Evolutionary conservation across 2,888 invertebrate genomes (phyloP), one percentile per base, ranked within the genome.

Genomic region (Villa cingulata): DNA sequence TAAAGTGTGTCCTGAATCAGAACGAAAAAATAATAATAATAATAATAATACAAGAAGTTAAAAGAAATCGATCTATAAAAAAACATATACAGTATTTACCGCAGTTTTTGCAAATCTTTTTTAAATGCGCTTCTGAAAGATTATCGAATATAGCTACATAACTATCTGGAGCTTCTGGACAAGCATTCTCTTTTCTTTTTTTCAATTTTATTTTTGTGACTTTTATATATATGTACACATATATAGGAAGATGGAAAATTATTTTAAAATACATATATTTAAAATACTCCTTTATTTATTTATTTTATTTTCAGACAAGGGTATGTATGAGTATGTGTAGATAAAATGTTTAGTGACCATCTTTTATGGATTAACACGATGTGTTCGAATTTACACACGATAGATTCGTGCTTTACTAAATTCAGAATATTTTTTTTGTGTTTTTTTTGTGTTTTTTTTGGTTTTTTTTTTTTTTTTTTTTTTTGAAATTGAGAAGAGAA

Each of bases 381-480:
- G 36, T 53, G 53, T 49, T 53, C 51, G 53, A 53, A 51, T 53
- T 53, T 53, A 53, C 53, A 53, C 53, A 53, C 53, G 53, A 51
- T 49, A 46, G 43, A 49, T 49, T 53, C 53, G 53, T 53, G 53
- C 49, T 44, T 53, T 53, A 53, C 53, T 53, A 46, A 46, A 46
- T 46, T 46, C 46, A 46, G 46, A 12, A 9, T 32, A 12, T 29
- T 6, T 29, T 29, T 12, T 29, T 29, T 29, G 6, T 29, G 6
- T 32, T 32, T 32, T 32, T 4, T 23, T 23, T 23, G 4, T 23
- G 23, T 6, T 6, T 23, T 23, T 23, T 7, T 6, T 4, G 7
- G 7, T 23, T 29, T 29, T 12, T 29, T 29, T 29, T 29, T 29
- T 29, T 32, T 32, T 32, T 32, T 32, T 32, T 7, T 32, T 1